Evolutionary conservation across 2,888 invertebrate genomes (phyloP), one percentile per base, ranked within the genome.

Genomic region (Drosophila lutescens): DNA sequence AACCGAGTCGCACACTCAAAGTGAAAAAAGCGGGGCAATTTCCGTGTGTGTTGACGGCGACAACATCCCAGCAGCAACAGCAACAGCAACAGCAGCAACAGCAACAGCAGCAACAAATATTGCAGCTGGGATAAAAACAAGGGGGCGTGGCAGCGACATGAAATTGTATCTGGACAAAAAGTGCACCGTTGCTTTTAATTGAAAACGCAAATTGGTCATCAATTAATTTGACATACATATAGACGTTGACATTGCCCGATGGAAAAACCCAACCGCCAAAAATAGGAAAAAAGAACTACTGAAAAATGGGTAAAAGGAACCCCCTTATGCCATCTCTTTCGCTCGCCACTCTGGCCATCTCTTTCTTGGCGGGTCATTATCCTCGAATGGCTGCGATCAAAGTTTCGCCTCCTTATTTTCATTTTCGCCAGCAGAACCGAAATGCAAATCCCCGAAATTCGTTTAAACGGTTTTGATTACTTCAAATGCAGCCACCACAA

Each of bases 221-320:
- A 84, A 84, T 84, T 84, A 84, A 84, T 84, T 84, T 84, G 86
- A 84, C 86, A 84, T 86, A 84, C 86, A 86, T 86, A 86, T 74
- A 79, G 79, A 84, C 74, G 65, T 58, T 62, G 68, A 56, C 65
- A 54, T 40, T 53, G 65, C 17, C 13, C 13, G 54, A n/a, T n/a
- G n/a, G n/a, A n/a, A n/a, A n/a, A n/a, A n/a, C n/a, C 26, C 26
- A 26, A 1, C 26, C 26, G 13, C 7, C 26, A 23, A 17, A 49
- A 17, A 49, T 1, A 23, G n/a, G n/a, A 2, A 44, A 32, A 38
- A 12, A 34, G 0, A 2, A 13, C 23, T 23, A 60, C 10, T 2
- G 9, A 20, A 49, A 30, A 30, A 10, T 32, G 17, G 15, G 32
- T 0, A 2, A 26, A 51, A 51, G 26, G 12, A 38, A 7, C 51